Conservation (phyloP, 1,140 invertebrate species). For the Heliothis subflexa region DNA sequence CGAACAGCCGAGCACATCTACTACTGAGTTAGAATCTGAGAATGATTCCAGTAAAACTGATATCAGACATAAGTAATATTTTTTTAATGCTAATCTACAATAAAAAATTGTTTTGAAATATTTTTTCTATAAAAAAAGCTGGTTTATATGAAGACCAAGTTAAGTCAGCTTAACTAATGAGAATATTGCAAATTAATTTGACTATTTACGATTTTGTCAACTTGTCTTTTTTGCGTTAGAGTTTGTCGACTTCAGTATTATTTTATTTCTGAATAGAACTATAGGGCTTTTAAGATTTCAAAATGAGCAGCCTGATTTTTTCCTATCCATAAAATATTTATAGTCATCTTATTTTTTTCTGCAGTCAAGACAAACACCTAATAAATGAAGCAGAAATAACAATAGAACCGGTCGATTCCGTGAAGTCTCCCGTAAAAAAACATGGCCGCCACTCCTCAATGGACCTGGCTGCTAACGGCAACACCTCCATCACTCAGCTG, state of each 20-base stretch:
- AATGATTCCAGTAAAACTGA: slow-evolving; percentile 50
- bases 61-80: slow-evolving; percentile 56
- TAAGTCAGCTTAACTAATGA: too few species aligned
- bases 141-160: too few species aligned
- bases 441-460: slow-evolving; percentile 83
- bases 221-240: too few species aligned
- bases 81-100: too few species aligned
- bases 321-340: not conserved
- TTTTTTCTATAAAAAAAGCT: too few species aligned
- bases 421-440: slow-evolving; percentile 74
- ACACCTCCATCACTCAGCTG: slow-evolving; percentile 79
- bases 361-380: slow-evolving; percentile 77
- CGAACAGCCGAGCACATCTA: slow-evolving; percentile 52
- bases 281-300: too few species aligned
- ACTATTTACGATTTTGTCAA: not conserved
- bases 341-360: slow-evolving; percentile 15
- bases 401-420: slow-evolving; percentile 71
- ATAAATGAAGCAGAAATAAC: slow-evolving; percentile 80
- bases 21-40: slow-evolving; percentile 57
- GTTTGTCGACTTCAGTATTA: too few species aligned
- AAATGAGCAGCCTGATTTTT: too few species aligned
- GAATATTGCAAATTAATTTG: too few species aligned
- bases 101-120: too few species aligned
- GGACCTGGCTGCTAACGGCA: slow-evolving; percentile 79
- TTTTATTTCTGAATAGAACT: too few species aligned